Evolutionary conservation across 2,888 invertebrate genomes (phyloP).

Genomic region (Tetropium fuscum): DNA sequence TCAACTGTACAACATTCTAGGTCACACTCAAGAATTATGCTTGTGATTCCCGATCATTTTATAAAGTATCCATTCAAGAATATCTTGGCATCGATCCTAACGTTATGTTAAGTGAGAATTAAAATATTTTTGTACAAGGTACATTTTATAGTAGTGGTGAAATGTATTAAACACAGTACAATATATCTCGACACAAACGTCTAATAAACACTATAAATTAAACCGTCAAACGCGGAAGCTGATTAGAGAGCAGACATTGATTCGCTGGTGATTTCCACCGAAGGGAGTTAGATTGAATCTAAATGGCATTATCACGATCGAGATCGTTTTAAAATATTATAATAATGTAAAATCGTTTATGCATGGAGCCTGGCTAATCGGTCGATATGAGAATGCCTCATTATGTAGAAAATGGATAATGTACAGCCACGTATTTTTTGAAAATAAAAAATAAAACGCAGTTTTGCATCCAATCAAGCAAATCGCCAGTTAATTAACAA

Average conservation of each 20-base stretch:
- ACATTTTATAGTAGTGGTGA: too few species aligned
- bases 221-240: slow-evolving; percentile 22
- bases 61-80: too few species aligned
- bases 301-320: slow-evolving; percentile 59
- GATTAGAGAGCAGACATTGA: background rate
- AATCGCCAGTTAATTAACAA: slow-evolving; percentile 61
- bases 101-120: too few species aligned
- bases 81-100: too few species aligned
- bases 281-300: slow-evolving; percentile 52
- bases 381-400: slow-evolving; percentile 59
- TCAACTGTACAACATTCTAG: too few species aligned
- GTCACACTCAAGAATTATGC: too few species aligned
- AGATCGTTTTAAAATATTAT: slow-evolving; percentile 60
- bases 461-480: slow-evolving; percentile 64
- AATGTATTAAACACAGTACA: too few species aligned
- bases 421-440: slow-evolving; percentile 49
- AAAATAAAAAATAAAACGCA: slow-evolving; percentile 43
- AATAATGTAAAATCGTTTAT: slow-evolving; percentile 61
- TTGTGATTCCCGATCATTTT: too few species aligned
- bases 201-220: too few species aligned
- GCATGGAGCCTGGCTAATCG: slow-evolving; percentile 55
- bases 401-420: slow-evolving; percentile 63
- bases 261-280: slow-evolving; percentile 46
- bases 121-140: too few species aligned
- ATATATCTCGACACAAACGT: too few species aligned